phyloP scores from a whole-genome alignment of 2,888 invertebrate species.

The Biston betularia region DNA sequence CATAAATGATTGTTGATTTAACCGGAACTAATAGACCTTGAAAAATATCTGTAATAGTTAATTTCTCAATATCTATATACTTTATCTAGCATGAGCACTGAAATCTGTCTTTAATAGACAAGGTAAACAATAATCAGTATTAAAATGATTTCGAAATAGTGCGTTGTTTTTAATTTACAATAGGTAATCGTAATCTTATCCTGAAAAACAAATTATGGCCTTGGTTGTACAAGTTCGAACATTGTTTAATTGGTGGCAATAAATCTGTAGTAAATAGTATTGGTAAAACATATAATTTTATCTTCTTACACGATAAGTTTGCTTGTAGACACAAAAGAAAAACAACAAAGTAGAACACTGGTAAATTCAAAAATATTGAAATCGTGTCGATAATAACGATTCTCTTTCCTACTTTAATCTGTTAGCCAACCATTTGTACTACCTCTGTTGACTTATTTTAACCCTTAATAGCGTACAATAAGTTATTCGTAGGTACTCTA shows the following conservation, averaged over 20 bases:
- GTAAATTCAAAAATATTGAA: no score
- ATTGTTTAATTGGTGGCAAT: not conserved
- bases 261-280: no score
- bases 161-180: constrained; percentile 1
- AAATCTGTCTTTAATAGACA: not conserved
- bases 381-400: no score
- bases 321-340: not conserved
- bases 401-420: no score
- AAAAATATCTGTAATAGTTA: not conserved
- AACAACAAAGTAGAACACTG: no score
- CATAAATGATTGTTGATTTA: not conserved
- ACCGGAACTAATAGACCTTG: not conserved
- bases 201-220: constrained; percentile 3
- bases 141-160: constrained; percentile 17
- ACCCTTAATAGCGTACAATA: no score
- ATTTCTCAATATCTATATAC: constrained; percentile 5
- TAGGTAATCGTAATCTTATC: constrained; percentile 18
- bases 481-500: no score
- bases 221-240: not conserved
- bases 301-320: not conserved
- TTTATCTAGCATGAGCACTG: not conserved
- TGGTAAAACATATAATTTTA: no score
- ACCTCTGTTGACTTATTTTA: no score
- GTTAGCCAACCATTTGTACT: no score
- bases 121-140: not conserved